Conservation (phyloP, 2,113 vertebrate genomes). For the Thunnus maccoyii region DNA sequence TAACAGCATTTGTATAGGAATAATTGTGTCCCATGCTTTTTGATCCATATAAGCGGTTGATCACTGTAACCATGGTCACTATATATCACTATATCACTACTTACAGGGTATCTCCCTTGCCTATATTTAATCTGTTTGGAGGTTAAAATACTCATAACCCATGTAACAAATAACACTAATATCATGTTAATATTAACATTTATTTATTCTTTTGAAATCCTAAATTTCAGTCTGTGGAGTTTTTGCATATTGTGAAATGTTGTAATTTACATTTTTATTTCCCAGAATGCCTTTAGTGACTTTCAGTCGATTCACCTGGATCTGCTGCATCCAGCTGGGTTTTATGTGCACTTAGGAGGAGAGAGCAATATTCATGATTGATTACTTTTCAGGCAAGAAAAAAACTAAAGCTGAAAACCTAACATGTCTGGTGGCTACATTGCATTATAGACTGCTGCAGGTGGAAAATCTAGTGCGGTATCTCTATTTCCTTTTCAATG, state of each 20-base stretch:
- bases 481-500: conserved; percentile 29
- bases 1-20: too few species aligned
- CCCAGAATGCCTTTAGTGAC: conserved; percentile 15
- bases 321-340: conserved; percentile 39
- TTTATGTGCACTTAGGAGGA: conserved; percentile 44
- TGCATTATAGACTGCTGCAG: conserved; percentile 32
- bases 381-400: conserved; percentile 53
- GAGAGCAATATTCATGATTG: conserved; percentile 65
- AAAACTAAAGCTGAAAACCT: conserved; percentile 6
- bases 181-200: neutral
- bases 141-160: conserved; percentile 12
- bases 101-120: neutral
- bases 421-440: conserved; percentile 37
- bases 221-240: neutral
- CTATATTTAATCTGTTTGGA: conserved; percentile 21
- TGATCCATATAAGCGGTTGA: too few species aligned
- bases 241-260: neutral
- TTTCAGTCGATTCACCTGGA: conserved; percentile 38
- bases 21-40: too few species aligned
- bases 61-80: too few species aligned
- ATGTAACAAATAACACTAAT: conserved; percentile 14
- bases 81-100: too few species aligned
- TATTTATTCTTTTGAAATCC: neutral
- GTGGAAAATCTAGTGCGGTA: neutral
- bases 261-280: neutral